phyloP scores from a whole-genome alignment of 2,797 vertebrate species.

The Loris lydekkerianus region DNA sequence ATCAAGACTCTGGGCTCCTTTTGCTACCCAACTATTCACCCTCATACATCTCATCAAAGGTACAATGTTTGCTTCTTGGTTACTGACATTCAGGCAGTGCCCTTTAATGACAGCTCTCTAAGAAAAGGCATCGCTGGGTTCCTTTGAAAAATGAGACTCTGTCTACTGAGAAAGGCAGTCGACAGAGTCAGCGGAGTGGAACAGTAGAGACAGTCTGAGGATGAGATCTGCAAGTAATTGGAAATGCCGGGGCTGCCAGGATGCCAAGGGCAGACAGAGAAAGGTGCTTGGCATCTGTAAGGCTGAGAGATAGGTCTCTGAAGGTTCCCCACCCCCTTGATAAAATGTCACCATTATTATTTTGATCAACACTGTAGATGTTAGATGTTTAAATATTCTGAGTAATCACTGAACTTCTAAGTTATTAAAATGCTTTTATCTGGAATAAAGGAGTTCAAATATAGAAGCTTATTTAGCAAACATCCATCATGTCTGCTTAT shows the following conservation, averaged over 20 bases:
- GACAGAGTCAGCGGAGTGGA: neutral
- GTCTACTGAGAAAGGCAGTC: slow-evolving; percentile 1
- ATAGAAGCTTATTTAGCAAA: neutral
- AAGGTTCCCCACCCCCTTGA: neutral
- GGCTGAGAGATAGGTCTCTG: neutral
- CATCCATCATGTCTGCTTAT: neutral
- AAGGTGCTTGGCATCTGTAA: neutral
- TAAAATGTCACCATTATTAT: neutral
- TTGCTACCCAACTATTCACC: neutral
- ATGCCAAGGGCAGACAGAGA: neutral
- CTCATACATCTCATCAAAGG: neutral
- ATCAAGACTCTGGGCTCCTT: slow-evolving; percentile 18
- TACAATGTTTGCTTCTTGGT: slow-evolving; percentile 54
- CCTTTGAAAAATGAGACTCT: slow-evolving; percentile 58
- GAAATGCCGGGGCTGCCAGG: neutral
- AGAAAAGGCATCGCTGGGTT: neutral
- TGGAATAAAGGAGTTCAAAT: neutral
- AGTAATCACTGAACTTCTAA: slow-evolving; percentile 4
- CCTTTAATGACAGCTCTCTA: neutral
- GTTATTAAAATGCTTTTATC: slow-evolving; percentile 33
- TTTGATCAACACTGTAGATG: neutral
- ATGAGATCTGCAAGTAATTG: neutral
- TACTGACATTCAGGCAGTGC: slow-evolving; percentile 18
- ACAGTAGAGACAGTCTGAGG: neutral
- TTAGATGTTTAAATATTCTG: neutral